Evolutionary conservation across 2,888 invertebrate genomes (phyloP).

Genomic region (Dichetophora obliterata): DNA sequence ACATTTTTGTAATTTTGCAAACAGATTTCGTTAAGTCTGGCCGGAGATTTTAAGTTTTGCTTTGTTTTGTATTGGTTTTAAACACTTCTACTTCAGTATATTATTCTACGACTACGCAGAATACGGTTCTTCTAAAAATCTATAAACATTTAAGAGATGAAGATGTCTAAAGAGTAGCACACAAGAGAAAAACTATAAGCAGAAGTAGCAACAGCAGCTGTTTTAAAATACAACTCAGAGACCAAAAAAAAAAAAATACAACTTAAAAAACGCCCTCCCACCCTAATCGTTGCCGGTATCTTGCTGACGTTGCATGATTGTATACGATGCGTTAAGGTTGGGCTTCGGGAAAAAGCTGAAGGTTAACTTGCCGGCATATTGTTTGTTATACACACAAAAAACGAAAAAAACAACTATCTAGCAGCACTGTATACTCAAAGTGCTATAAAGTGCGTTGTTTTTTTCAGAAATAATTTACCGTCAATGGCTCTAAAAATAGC

Average conservation of each 20-base stretch:
- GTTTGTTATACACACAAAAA: not conserved
- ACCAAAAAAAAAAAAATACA: too few relatives aligned
- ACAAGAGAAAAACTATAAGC: not conserved
- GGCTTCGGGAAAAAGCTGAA: constrained; percentile 9
- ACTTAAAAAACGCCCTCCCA: too few relatives aligned
- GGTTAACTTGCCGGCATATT: constrained; percentile 36
- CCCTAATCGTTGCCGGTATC: constrained; percentile 6
- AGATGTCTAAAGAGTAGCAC: not conserved
- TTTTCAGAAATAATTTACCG: too few relatives aligned
- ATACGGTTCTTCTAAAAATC: too few relatives aligned
- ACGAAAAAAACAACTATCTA: too few relatives aligned
- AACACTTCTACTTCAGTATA: too few relatives aligned
- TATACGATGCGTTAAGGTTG: not conserved
- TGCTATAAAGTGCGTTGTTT: too few relatives aligned
- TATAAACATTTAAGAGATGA: not conserved
- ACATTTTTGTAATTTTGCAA: not conserved
- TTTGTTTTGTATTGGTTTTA: too few relatives aligned
- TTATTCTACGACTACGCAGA: too few relatives aligned
- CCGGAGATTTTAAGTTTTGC: too few relatives aligned
- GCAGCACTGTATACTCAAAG: too few relatives aligned
- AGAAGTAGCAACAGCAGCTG: not conserved
- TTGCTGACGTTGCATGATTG: constrained; percentile 21
- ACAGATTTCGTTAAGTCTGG: not conserved
- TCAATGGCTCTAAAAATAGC: too few relatives aligned
- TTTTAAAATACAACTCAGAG: not conserved